Base-by-base conservation (phyloP, 2,888 invertebrate species). In the Acrobasis suavella region DNA sequence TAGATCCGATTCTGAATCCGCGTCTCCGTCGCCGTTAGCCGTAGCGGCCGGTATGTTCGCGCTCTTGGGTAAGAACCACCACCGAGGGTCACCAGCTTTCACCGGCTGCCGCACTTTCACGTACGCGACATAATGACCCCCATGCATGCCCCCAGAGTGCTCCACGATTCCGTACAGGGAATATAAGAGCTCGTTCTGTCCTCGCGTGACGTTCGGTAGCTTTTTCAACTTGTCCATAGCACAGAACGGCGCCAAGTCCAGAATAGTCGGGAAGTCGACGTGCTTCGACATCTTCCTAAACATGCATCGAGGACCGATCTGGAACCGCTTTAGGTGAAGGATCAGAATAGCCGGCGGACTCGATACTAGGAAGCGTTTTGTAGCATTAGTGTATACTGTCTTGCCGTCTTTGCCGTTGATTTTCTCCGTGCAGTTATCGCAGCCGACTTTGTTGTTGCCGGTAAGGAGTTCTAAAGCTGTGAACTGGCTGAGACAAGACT, bases 141-240 rank as follows among this genome's bases (percentile, higher is more conserved):
- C 97, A 77, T 96, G 96, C 83, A 99, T 95, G 5, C 96, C 95
- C 0, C 99, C 99, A 62, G 96, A 96, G 82, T 99, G 99, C 80
- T 98, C 98, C 2, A 99, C 98, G 0, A 99, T 96, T 0, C 98
- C 99, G 77, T 98, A 99, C 61, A 99, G 90, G 0, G 97, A 95
- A 84, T 99, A 99, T 38, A 97, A 86, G 50, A 98, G 88, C 78
- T 94, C 93, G 71, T 91, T 93, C 78, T 96, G 95, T 10, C 94
- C 94, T n/a, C 93, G 91, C 60, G 87, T 81, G 22, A 94, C 93
- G 68, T 94, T 94, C 15, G 95, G 94, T 63, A 95, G 83, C 73
- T 93, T 94, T 74, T 93, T 92, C 17, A 94, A 86, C 75, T 94
- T 94, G 67, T 94, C 94, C 74, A 93, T 93, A 64, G 97, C 96